Evolutionary conservation across 2,113 vertebrate genomes (phyloP).

Genomic region (Craseonycteris thonglongyai): DNA sequence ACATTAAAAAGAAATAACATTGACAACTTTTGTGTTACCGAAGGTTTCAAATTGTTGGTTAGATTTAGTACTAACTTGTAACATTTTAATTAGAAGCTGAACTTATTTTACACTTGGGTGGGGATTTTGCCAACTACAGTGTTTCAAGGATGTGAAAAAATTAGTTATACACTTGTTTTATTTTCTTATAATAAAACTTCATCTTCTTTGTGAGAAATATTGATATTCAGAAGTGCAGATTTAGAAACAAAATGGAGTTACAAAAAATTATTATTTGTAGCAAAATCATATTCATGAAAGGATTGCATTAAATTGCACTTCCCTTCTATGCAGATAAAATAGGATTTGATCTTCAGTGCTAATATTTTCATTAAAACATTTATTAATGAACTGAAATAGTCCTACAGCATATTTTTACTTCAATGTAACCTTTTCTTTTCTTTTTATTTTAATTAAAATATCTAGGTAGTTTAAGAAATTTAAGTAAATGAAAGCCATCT

Average conservation of each 20-base stretch:
- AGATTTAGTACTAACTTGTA: slow-evolving; percentile 67
- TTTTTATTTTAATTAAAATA: not conserved
- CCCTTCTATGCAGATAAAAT: not conserved
- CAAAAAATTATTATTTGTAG: not conserved
- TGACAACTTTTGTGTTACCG: slow-evolving; percentile 69
- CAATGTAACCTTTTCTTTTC: not conserved
- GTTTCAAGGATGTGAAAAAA: slow-evolving; percentile 54
- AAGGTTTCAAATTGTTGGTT: slow-evolving; percentile 61
- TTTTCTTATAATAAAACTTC: not conserved
- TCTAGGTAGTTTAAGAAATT: not conserved
- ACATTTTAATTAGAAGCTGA: slow-evolving; percentile 71
- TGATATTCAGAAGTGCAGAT: not conserved
- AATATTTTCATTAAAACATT: not conserved
- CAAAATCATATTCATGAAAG: not conserved
- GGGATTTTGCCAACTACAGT: slow-evolving; percentile 51
- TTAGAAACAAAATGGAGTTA: not conserved
- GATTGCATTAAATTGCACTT: not conserved
- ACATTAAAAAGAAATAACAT: slow-evolving; percentile 42
- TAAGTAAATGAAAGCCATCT: not conserved
- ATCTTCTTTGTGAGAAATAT: not conserved
- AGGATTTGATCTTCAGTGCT: not conserved
- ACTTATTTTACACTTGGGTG: slow-evolving; percentile 60
- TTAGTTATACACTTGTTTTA: not conserved
- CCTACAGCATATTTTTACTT: not conserved
- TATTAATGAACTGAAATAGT: not conserved